Conservation (phyloP, 2,888 invertebrate species). For the Tipula confusa region DNA sequence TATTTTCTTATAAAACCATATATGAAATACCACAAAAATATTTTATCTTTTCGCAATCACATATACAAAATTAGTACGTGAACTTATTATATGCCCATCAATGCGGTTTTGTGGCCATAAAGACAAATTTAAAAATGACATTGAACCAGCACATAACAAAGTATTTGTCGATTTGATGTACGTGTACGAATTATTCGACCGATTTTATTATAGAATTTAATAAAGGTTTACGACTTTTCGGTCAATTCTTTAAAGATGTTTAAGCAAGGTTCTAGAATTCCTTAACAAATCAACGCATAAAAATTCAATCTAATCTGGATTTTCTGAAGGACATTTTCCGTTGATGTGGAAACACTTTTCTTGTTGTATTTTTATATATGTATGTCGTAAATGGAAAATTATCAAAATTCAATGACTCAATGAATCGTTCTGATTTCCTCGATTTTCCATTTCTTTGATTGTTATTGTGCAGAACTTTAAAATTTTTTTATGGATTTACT, state of each 20-base stretch:
- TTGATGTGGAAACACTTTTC: background rate
- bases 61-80: background rate
- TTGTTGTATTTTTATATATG: background rate
- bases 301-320: no score
- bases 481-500: no score
- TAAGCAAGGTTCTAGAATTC: no score
- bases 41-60: no score
- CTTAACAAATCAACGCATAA: no score
- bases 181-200: background rate
- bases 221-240: background rate
- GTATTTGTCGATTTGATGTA: background rate
- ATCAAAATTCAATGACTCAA: constrained; percentile 5
- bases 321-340: background rate
- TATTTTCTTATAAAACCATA: no score
- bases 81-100: background rate
- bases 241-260: background rate
- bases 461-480: background rate
- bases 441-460: background rate
- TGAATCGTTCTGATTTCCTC: background rate
- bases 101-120: constrained; percentile 3
- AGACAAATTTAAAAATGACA: background rate
- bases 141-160: background rate
- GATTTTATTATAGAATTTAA: background rate
- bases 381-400: background rate
- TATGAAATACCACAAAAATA: no score